Evolutionary conservation across 2,888 invertebrate species (phyloP).

Genomic region (Tipula unca): DNA sequence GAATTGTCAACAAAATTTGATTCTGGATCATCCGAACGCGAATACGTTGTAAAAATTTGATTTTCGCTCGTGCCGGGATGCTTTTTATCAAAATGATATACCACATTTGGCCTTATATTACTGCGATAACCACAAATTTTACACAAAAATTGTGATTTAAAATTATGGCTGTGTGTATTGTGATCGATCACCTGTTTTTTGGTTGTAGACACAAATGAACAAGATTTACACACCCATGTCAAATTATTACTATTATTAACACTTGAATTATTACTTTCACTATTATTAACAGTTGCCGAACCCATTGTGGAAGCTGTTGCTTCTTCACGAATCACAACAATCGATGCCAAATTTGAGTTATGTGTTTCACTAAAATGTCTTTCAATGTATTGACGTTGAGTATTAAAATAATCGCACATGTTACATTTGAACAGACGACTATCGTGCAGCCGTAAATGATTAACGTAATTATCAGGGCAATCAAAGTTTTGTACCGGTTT

Average conservation of each 20-base stretch:
- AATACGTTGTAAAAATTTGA: conserved; percentile 37
- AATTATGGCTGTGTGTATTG: conserved; percentile 50
- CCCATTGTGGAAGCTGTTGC: not conserved
- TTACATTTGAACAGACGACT: conserved; percentile 62
- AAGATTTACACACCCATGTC: conserved; percentile 52
- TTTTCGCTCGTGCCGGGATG: conserved; percentile 45
- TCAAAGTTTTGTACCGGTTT: conserved; percentile 43
- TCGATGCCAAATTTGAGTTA: not conserved
- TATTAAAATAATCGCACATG: conserved; percentile 57
- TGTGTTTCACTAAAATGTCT: conserved; percentile 58
- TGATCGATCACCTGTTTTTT: conserved; percentile 54
- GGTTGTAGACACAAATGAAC: conserved; percentile 51
- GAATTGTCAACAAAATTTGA: conserved; percentile 43
- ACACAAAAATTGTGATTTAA: conserved; percentile 63
- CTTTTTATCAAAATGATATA: conserved; percentile 50
- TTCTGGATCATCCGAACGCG: conserved; percentile 14
- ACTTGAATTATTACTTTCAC: not conserved
- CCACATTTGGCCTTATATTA: conserved; percentile 48
- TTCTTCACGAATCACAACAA: not conserved
- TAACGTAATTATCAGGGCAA: conserved; percentile 51
- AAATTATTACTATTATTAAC: not conserved
- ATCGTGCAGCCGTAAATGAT: conserved; percentile 71
- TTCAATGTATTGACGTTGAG: conserved; percentile 53
- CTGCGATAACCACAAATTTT: conserved; percentile 54
- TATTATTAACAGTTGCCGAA: not conserved